These are phyloP conservation scores for Bombycilla garrulus DNA, from an alignment of 2,113 vertebrate species.

Conservation along the genomic window DNA sequence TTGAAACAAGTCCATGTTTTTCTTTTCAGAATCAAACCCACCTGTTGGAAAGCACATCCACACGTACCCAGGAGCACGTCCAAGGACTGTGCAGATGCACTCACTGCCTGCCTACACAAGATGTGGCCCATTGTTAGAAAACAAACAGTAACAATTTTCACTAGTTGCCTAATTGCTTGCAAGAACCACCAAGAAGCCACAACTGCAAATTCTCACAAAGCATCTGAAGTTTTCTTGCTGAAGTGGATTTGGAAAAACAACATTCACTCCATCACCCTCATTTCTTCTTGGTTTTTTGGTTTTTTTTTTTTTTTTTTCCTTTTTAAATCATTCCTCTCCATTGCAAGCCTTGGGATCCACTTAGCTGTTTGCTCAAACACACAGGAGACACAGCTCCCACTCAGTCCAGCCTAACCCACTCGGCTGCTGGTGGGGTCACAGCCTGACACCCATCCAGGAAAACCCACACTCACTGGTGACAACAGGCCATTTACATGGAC, in stretches of 20 bases:
- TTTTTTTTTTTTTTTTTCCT: background rate
- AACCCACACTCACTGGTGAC: background rate
- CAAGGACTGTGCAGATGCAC: rapidly evolving
- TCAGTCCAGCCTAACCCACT: background rate
- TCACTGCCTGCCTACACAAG: background rate
- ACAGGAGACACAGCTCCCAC: background rate
- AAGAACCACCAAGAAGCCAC: background rate
- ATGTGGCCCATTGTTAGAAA: background rate
- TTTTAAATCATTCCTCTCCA: background rate
- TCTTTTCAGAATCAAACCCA: slow-evolving; percentile 50
- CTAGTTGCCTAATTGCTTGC: background rate
- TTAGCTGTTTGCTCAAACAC: background rate
- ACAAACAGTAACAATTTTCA: background rate
- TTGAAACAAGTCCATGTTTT: slow-evolving; percentile 10
- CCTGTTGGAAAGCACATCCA: slow-evolving; percentile 37
- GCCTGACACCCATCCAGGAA: background rate
- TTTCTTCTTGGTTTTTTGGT: background rate
- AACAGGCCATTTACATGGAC: background rate
- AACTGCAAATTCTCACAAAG: background rate
- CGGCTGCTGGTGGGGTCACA: background rate
- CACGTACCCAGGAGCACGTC: background rate
- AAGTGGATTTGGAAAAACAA: background rate
- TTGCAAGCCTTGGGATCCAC: background rate
- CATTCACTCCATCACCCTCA: background rate
- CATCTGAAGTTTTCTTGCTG: background rate